Conservation (phyloP, 2,797 vertebrate species). For the Distichodus sexfasciatus region DNA sequence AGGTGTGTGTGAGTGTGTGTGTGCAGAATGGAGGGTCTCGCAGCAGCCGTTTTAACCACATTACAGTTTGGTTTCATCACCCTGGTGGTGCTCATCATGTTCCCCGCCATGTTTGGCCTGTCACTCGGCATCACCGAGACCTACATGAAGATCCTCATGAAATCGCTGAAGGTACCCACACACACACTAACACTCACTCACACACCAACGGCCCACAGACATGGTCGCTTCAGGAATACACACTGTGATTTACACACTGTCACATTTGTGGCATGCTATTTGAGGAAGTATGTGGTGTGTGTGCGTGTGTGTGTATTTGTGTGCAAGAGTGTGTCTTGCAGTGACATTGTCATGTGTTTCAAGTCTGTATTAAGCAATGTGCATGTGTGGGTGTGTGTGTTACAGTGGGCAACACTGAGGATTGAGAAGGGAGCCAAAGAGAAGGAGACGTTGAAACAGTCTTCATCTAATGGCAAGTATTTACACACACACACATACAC, state of each 20-base stretch:
- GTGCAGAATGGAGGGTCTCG: slow-evolving; percentile 75
- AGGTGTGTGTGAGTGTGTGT: slow-evolving; percentile 8
- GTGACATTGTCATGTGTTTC: too few relatives aligned
- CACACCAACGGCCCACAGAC: background rate
- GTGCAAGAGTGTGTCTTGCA: background rate
- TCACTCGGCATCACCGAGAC: slow-evolving; percentile 89
- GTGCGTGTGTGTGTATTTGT: background rate
- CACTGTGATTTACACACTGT: background rate
- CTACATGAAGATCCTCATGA: slow-evolving; percentile 88
- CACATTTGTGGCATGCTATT: background rate
- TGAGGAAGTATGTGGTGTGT: background rate
- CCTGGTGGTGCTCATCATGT: slow-evolving; percentile 79
- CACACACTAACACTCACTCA: background rate
- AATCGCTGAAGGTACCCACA: slow-evolving; percentile 82
- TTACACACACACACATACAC: background rate
- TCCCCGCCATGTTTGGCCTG: slow-evolving; percentile 88
- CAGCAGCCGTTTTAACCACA: slow-evolving; percentile 58
- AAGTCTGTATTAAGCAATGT: too few relatives aligned
- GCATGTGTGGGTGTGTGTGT: slow-evolving; percentile 20
- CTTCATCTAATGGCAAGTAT: slow-evolving; percentile 69
- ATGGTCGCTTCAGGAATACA: background rate
- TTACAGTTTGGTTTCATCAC: slow-evolving; percentile 75
- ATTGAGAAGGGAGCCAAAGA: slow-evolving; percentile 79
- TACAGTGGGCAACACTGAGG: slow-evolving; percentile 91
- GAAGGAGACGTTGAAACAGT: slow-evolving; percentile 58